These are phyloP conservation scores for Nephrotoma flavescens DNA, from an alignment of 2,888 invertebrate species.

Conservation along the genomic window DNA sequence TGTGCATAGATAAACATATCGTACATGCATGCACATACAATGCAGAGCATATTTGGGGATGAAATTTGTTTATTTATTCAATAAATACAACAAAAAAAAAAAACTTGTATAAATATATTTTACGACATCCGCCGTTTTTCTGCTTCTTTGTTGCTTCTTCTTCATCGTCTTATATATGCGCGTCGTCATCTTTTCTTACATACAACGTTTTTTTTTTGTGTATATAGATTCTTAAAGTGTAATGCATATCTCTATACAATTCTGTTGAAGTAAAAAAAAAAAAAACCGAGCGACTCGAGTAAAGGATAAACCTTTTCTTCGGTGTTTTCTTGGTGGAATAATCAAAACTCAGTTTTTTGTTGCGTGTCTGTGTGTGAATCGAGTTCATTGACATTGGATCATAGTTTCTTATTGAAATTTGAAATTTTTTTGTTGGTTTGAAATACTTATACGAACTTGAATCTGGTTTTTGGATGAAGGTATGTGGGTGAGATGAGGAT, in stretches of 20 bases:
- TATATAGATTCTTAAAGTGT: not conserved
- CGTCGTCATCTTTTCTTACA: not conserved
- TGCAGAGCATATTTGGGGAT: not conserved
- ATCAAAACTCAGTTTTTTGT: not conserved
- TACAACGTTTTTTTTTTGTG: not conserved
- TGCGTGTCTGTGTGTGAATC: not conserved
- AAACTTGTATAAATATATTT: not conserved
- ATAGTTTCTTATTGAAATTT: not conserved
- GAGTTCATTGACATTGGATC: not conserved
- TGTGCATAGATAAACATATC: not conserved
- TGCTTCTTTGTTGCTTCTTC: not conserved
- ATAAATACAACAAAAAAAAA: not conserved
- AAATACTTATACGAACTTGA: not conserved
- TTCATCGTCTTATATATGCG: not conserved
- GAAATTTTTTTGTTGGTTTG: not conserved
- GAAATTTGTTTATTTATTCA: not conserved
- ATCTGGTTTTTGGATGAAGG: not conserved
- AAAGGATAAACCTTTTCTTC: not conserved
- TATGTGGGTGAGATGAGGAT: no score
- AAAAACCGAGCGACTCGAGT: not conserved
- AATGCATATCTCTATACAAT: not conserved
- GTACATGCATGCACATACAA: not conserved
- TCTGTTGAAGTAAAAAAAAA: not conserved
- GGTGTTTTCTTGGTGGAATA: not conserved
- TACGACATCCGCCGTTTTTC: not conserved